Evolutionary conservation across 2,888 invertebrate genomes (phyloP), one percentile per base, ranked within the genome.

Genomic region (Parasteatoda lunata): DNA sequence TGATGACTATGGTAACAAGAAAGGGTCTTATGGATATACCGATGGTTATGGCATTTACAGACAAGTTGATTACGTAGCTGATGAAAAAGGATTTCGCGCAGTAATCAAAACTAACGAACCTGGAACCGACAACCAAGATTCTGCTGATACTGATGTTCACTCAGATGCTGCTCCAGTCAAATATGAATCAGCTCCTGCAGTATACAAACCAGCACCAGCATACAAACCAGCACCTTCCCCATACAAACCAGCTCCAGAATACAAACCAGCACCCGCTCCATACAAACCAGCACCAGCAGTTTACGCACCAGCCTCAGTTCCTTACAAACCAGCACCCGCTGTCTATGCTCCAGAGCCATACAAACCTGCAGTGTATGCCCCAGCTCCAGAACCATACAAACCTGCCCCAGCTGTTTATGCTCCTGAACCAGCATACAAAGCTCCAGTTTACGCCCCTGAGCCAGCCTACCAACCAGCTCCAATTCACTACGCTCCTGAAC

Each of bases 51-150:
- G 89, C n/a, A 81, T 89, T 77, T 89, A 89, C 81, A 69, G 89
- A 69, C 84, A 88, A 48, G 89, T 89, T 15, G 88, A 89, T 59
- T 89, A 89, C 71, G 79, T 89, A 6, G 89, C 89, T 45, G 89
- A 89, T 69, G 84, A 89, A 15, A 68, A 89, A 64, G 89, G 88
- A 30, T 89, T 89, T 87, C 66, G 89, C 45, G 89, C 89, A 3
- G 77, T 82, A 49, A 78, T 89, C 30, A 89, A 88, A 76, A 89
- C 89, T 78, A 89, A 89, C 71, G 89, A 89, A 65, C 89, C 89
- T 11, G 89, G 89, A 9, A 89, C 89, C 49, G 86, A 88, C 45
- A 86, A 82, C 66, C 87, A 88, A 47, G 75, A 88, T 45, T 52
- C 87, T 8, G 82, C 87, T 51, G 83, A 82, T 48, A 79, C 82